Percentiles rank a stretch among this genome's conserved stretches.
phyloP scores from a whole-genome alignment of 2,113 vertebrate species.

The Bettongia penicillata region DNA sequence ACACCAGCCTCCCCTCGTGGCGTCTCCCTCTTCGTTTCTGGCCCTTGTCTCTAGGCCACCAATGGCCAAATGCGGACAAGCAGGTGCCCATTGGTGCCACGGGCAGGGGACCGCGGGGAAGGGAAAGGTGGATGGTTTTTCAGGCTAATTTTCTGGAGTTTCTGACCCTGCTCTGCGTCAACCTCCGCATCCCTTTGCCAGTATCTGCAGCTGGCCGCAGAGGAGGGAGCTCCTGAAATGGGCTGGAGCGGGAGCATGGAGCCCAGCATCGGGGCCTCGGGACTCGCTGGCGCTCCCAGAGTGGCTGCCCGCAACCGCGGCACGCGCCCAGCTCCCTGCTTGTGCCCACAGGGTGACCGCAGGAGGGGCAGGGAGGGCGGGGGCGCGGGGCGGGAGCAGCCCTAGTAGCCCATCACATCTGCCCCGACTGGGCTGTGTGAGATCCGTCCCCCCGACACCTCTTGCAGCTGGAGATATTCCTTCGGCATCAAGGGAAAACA shows the following conservation, averaged over 20 bases:
- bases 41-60: not conserved
- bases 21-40: not conserved
- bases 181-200: slow-evolving; percentile 85
- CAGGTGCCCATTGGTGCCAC: not conserved
- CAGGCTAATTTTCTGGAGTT: slow-evolving; percentile 84
- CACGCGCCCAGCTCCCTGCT: not conserved
- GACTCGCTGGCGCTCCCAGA: slow-evolving; percentile 32
- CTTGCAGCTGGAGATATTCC: slow-evolving; percentile 50
- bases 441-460: not conserved
- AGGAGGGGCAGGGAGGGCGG: not conserved
- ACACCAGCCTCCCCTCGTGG: not conserved
- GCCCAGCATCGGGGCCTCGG: slow-evolving; percentile 34
- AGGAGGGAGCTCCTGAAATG: slow-evolving; percentile 63
- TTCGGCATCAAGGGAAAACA: slow-evolving; percentile 72
- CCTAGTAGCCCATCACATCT: slow-evolving; percentile 49
- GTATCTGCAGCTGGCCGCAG: slow-evolving; percentile 44
- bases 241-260: slow-evolving; percentile 72
- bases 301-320: slow-evolving; percentile 10
- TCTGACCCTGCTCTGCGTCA: slow-evolving; percentile 87
- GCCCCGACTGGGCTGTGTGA: not conserved
- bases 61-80: not conserved
- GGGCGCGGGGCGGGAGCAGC: slow-evolving; percentile 13
- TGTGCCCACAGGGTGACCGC: not conserved
- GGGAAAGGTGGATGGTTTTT: slow-evolving; percentile 57
- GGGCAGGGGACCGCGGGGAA: not conserved